Conservation (phyloP, 2,888 invertebrate species). For the Dryococelus australis region DNA sequence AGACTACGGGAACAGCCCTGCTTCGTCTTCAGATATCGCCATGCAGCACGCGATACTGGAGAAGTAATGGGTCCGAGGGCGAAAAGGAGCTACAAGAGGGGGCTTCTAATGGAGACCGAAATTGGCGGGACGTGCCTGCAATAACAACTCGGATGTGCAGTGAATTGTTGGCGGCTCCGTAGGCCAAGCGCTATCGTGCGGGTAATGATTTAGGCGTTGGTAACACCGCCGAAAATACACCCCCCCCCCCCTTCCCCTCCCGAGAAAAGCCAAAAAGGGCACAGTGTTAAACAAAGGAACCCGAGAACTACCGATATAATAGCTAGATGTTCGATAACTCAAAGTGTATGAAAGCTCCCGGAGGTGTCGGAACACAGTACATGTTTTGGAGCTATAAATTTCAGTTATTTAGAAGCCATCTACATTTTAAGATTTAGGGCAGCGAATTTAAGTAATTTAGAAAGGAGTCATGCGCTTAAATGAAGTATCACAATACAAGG, state of each 20-base stretch:
- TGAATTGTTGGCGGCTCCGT: background rate
- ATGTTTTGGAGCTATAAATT: too few species aligned
- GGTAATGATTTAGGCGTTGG: background rate
- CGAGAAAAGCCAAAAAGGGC: background rate
- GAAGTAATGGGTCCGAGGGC: slow-evolving; percentile 5
- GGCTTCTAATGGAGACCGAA: slow-evolving; percentile 16
- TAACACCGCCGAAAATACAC: background rate
- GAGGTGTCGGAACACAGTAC: too few species aligned
- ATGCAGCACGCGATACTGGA: background rate
- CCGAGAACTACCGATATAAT: too few species aligned
- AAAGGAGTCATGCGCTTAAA: too few species aligned
- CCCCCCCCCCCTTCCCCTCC: background rate
- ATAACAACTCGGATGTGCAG: slow-evolving; percentile 4
- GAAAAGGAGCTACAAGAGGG: slow-evolving; percentile 5
- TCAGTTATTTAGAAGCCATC: too few species aligned
- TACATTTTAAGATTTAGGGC: too few species aligned
- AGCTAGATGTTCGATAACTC: too few species aligned
- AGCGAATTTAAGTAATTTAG: too few species aligned
- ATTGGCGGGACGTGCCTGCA: slow-evolving; percentile 16
- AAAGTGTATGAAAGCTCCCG: too few species aligned
- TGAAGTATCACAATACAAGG: too few species aligned
- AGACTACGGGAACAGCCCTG: background rate
- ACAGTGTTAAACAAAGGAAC: too few species aligned
- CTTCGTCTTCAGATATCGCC: background rate
- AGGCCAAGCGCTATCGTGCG: background rate